These are phyloP conservation scores for Oceanites oceanicus DNA, from an alignment of 2,113 vertebrate genomes.

Conservation along the genomic window DNA sequence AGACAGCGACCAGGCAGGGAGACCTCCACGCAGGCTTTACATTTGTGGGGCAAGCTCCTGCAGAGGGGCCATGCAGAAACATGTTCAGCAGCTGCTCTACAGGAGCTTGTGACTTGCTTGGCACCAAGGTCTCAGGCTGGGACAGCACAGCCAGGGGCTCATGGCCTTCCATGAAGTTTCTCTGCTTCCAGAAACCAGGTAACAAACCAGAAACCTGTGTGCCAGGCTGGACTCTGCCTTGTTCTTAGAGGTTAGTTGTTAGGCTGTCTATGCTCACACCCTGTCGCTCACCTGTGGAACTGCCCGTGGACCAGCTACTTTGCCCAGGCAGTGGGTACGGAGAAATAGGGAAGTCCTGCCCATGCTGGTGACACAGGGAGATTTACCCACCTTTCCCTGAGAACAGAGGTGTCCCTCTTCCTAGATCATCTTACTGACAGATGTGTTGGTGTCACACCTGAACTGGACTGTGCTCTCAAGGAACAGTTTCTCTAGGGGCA, in stretches of 20 bases:
- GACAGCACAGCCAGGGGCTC: not conserved
- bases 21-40: not conserved
- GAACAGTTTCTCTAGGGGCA: not conserved
- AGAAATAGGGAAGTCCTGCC: not conserved
- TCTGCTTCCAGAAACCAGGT: not conserved
- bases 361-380: fast-evolving
- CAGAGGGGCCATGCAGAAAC: not conserved
- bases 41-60: not conserved
- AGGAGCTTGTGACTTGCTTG: not conserved
- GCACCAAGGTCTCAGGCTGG: not conserved
- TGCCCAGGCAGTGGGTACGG: not conserved
- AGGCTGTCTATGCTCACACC: not conserved
- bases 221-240: not conserved
- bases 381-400: not conserved
- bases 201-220: not conserved
- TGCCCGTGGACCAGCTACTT: not conserved
- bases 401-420: not conserved
- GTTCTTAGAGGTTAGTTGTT: not conserved
- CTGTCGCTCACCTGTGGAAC: not conserved
- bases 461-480: not conserved
- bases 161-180: not conserved
- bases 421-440: not conserved
- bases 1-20: not conserved
- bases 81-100: not conserved
- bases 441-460: not conserved